phyloP scores from a whole-genome alignment of 2,888 invertebrate species.

The Clivina fossor region DNA sequence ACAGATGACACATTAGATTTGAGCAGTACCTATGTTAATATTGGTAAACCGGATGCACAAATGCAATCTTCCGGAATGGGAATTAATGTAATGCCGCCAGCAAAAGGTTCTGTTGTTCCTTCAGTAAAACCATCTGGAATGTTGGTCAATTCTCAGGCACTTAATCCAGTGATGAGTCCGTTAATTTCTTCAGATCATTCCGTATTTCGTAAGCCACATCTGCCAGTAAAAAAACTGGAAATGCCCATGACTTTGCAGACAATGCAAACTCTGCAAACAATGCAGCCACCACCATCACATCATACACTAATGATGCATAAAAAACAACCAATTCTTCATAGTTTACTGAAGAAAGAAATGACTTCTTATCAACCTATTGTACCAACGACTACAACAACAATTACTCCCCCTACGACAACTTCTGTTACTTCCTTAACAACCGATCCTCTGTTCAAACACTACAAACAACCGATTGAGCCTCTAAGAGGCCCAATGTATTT shows the following conservation, averaged over 20 bases:
- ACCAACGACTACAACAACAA: constrained; percentile 45
- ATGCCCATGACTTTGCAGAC: constrained; percentile 45
- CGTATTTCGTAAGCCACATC: constrained; percentile 34
- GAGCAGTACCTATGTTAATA: constrained; percentile 52
- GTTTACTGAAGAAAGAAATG: constrained; percentile 40
- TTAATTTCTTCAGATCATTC: constrained; percentile 35
- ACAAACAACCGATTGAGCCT: constrained; percentile 64
- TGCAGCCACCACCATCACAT: constrained; percentile 60
- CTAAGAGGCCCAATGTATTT: constrained; percentile 68
- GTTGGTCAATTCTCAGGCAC: constrained; percentile 41
- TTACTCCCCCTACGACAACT: constrained; percentile 57
- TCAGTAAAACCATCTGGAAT: constrained; percentile 20
- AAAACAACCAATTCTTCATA: constrained; percentile 33
- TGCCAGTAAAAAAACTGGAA: constrained; percentile 35
- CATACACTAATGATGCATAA: constrained; percentile 43
- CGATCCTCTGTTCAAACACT: constrained; percentile 64
- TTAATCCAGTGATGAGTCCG: constrained; percentile 37
- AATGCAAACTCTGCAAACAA: constrained; percentile 64
- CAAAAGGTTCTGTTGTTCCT: constrained; percentile 18
- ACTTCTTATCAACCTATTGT: constrained; percentile 31
- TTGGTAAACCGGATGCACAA: constrained; percentile 53
- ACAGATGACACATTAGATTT: constrained; percentile 51
- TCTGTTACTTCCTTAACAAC: constrained; percentile 59
- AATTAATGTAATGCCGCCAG: constrained; percentile 36
- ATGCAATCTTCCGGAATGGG: constrained; percentile 48